Base-by-base conservation (phyloP, 2,888 invertebrate genomes). In the Dilophus febrilis region DNA sequence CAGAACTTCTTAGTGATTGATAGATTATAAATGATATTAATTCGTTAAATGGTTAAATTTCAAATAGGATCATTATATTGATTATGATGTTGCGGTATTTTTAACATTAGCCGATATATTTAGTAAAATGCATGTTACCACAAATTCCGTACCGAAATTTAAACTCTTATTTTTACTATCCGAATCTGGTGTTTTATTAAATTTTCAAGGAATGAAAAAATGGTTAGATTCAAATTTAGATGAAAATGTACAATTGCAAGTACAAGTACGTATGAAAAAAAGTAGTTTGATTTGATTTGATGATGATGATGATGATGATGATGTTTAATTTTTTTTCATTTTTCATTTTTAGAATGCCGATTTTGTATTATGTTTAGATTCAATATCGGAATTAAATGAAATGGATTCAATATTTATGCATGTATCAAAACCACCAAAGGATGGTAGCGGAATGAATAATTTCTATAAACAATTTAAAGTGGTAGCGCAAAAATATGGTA, bases 141-240 rank as follows among this genome's bases (percentile, higher is more conserved):
- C 74, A 2, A 72, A 77, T 47, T 79, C 79, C 1, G 71, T 78
- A 34, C 81, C 83, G 1, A 75, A 71, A 38, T 78, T 78, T 35
- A 78, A 88, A 47, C 61, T 97, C 12, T 64, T 95, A 39, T 98
- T 98, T 60, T 68, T 91, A 40, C 66, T 94, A 40, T 77, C 90
- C 22, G 92, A 92, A 16, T 85, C 82, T 32, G 97, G 97, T 4
- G 84, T 90, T 57, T 70, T 83, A 30, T 64, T 79, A 8, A 98
- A 95, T 66, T 98, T 87, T 57, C 86, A 90, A 59, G 91, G 95
- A 1, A 81, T 86, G 32, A 92, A 94, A 64, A 88, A 90, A 54
- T 97, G 92, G 88, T 68, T 97, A 12, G 92, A 94, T 55, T 88
- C 91, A 54, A 86, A 88, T 54, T 58, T 88, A 44, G 95, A 97